phyloP scores from a whole-genome alignment of 64 coral and sea anemone species.

The Porites australiensis region DNA sequence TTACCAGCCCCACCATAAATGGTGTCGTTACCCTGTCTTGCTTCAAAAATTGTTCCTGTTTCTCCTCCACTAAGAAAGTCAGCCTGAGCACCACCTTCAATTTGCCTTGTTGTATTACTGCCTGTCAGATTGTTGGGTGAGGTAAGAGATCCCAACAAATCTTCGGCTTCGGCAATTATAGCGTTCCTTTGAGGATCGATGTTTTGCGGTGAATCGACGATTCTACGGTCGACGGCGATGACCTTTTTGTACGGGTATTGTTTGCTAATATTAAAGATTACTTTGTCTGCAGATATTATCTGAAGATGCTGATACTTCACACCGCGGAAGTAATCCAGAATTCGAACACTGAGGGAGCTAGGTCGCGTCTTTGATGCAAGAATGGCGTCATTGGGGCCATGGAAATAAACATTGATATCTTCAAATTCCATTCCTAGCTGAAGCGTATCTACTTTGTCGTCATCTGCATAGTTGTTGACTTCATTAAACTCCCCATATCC shows the following conservation, averaged over 20 bases:
- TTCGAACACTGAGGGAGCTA: conserved; percentile 37
- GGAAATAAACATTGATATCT: conserved; percentile 44
- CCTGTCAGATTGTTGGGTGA: conserved; percentile 42
- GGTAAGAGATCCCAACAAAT: conserved; percentile 36
- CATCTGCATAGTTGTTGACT: conserved; percentile 45
- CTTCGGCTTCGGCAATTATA: background rate
- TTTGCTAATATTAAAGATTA: conserved; percentile 29
- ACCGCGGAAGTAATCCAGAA: conserved; percentile 5
- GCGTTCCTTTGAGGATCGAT: conserved; percentile 1
- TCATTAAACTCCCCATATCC: conserved; percentile 75
- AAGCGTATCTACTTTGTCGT: conserved; percentile 30
- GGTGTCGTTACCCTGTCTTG: conserved; percentile 48
- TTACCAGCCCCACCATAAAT: conserved; percentile 22
- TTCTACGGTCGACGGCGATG: conserved; percentile 1
- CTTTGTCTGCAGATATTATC: conserved; percentile 7
- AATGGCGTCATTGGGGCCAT: conserved; percentile 18
- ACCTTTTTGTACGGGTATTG: conserved; percentile 15
- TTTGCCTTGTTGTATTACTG: conserved; percentile 23
- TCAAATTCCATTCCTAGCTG: conserved; percentile 43
- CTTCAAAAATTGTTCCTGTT: conserved; percentile 44
- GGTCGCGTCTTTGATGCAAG: conserved; percentile 16
- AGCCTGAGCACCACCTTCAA: conserved; percentile 22
- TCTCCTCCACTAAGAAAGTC: conserved; percentile 42
- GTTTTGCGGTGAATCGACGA: conserved; percentile 30
- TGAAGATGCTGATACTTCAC: conserved; percentile 41